Base-by-base conservation (phyloP, 1,140 invertebrate genomes). In the Neoseiulus cucumeris region DNA sequence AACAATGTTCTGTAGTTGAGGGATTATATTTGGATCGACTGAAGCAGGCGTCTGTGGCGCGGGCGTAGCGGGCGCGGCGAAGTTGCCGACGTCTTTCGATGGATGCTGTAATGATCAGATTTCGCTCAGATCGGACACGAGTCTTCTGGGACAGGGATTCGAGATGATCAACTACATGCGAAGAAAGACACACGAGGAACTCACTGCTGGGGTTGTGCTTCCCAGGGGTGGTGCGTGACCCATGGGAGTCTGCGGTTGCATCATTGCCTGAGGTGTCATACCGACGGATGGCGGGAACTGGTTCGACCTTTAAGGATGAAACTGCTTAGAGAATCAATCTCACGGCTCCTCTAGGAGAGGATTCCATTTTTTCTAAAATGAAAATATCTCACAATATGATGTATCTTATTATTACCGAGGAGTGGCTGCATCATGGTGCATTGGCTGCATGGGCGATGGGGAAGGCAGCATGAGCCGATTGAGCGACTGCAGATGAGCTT, bases 1-100 rank as follows among this genome's bases (percentile, higher is more conserved):
- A 0, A 98, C 94, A 73, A 98, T 93, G 74, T 94, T 93, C 73
- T 96, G 92, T 73, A 96, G 78, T 74, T 93, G 89, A 64, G 93
- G 92, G 55, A 92, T 81, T 71, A 95, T 93, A 64, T 87, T 89
- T 66, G 91, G 87, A 78, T 94, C 91, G 30, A 88, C 87, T 14
- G 91, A 92, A 69, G 89, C 86, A 67, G 92, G 91, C 2, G 91
- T 94, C 81, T 92, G 88, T 25, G 91, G 91, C 12, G 91, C 94
- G 1, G 91, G 85, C 2, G 74, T 74, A 69, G 71, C 69, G 2
- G 72, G 73, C n/a, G 67, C 81, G 65, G 84, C 51, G 22, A 59
- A 59, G 33, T 25, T 59, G 1, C 51, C 51, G 14, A 33, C 22
- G 51, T 59, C 51, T 33, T 59, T 59, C n/a, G 14, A 25, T n/a